A percentile compares a stretch with the other conserved stretches of the same genome.
Conservation (phyloP, 2,113 vertebrate species). For the Clarias macrocephalus region DNA sequence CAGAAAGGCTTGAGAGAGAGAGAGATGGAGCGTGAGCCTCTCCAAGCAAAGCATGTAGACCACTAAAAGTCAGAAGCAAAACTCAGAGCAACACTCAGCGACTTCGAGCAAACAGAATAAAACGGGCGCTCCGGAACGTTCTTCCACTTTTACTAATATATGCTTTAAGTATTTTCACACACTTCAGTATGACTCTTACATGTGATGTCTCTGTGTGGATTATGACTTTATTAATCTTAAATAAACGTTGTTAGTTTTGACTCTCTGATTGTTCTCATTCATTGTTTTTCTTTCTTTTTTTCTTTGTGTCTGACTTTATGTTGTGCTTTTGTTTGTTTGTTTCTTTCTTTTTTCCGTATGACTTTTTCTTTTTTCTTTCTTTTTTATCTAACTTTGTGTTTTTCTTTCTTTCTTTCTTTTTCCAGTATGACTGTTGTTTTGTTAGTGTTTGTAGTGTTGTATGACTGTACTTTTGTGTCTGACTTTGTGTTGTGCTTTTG, state of each 20-base stretch:
- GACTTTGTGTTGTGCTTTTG: too few species aligned
- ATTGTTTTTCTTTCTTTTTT: too few species aligned
- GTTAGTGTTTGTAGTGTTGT: too few species aligned
- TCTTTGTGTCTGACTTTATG: too few species aligned
- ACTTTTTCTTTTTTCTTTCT: too few species aligned
- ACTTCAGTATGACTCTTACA: neutral
- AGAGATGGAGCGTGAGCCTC: slow-evolving; percentile 11
- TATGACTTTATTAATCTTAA: neutral
- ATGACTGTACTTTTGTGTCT: too few species aligned
- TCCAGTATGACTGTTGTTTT: too few species aligned
- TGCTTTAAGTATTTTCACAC: neutral
- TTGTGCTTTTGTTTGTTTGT: too few species aligned
- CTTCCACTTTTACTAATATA: neutral
- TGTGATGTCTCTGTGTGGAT: neutral
- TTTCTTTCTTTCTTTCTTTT: too few species aligned
- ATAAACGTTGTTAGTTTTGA: neutral
- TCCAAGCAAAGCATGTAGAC: neutral
- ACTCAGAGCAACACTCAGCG: neutral
- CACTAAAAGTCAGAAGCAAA: slow-evolving; percentile 13
- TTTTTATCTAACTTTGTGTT: too few species aligned
- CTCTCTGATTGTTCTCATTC: too few species aligned
- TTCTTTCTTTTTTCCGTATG: too few species aligned
- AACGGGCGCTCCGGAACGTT: neutral
- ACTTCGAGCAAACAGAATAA: neutral
- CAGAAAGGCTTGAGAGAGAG: slow-evolving; percentile 3